Evolutionary conservation across 2,888 invertebrate species (phyloP).

Genomic region (Scrobipalpa costella): DNA sequence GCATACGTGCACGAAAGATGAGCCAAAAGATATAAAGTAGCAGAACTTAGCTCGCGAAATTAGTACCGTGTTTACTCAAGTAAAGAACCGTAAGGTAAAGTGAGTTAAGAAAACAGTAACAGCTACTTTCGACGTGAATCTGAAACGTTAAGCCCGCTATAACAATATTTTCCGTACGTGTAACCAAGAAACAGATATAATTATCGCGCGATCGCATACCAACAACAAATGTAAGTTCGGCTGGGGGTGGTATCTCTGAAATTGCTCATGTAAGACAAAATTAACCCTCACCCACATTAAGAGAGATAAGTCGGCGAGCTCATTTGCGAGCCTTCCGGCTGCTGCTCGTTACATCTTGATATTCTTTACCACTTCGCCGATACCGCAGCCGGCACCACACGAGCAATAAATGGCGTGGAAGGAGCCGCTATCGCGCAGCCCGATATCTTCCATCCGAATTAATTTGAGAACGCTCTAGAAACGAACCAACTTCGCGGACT

Average conservation of each 20-base stretch:
- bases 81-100: not conserved
- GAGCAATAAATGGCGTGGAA: conserved; percentile 81
- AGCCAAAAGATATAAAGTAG: conserved; percentile 29
- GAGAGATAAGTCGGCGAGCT: conserved; percentile 80
- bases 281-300: conserved; percentile 80
- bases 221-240: conserved; percentile 63
- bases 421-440: conserved; percentile 75
- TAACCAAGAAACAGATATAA: conserved; percentile 44
- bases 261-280: conserved; percentile 80
- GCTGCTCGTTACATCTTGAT: conserved; percentile 79
- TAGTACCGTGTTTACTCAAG: too few species aligned
- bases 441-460: conserved; percentile 82
- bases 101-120: not conserved
- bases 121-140: not conserved
- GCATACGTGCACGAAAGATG: conserved; percentile 23
- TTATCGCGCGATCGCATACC: conserved; percentile 41
- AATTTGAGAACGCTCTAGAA: conserved; percentile 75
- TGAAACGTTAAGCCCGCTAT: conserved; percentile 7
- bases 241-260: conserved; percentile 70
- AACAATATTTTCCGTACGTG: conserved; percentile 25
- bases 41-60: not conserved
- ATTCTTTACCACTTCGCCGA: conserved; percentile 80
- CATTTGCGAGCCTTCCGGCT: conserved; percentile 81
- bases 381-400: conserved; percentile 68
- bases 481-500: conserved; percentile 77